Evolutionary conservation across 1,140 invertebrate genomes (phyloP).

Genomic region (Subanguina moxae): DNA sequence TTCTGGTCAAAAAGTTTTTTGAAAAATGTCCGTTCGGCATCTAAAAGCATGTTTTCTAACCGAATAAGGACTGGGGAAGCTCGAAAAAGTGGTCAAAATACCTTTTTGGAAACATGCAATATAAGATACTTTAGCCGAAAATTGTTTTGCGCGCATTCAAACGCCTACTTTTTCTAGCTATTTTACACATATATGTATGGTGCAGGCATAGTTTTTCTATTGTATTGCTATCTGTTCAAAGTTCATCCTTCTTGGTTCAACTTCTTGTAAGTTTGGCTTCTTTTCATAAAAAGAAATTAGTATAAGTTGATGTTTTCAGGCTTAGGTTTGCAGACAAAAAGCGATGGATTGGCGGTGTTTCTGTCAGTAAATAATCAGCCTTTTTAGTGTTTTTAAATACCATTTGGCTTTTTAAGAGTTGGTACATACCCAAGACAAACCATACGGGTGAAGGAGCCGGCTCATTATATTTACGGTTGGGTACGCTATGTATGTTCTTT

Average conservation of each 20-base stretch:
- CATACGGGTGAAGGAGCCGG: constrained; percentile 51
- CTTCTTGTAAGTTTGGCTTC: constrained; percentile 10
- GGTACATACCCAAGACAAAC: constrained; percentile 27
- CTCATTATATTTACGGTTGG: constrained; percentile 52
- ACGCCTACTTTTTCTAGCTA: no score
- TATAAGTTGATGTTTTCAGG: no score
- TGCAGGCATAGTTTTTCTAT: constrained; percentile 50
- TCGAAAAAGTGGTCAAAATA: no score
- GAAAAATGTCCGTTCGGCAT: no score
- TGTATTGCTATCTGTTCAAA: constrained; percentile 56
- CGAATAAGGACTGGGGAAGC: no score
- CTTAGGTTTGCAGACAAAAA: constrained; percentile 25
- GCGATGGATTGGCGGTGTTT: neutral
- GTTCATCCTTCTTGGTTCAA: constrained; percentile 51
- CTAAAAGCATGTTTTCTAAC: no score
- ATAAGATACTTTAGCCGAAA: no score
- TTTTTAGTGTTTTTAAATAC: constrained; percentile 12
- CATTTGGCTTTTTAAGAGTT: constrained; percentile 17
- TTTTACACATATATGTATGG: constrained; percentile 58
- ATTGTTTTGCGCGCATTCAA: no score
- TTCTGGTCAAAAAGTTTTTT: no score
- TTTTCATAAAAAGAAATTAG: no score
- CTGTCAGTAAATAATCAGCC: neutral
- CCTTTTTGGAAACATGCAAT: no score
- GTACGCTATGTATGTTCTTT: constrained; percentile 48